phyloP scores from a whole-genome alignment of 2,888 invertebrate species.

The Agonopterix subpropinquella region DNA sequence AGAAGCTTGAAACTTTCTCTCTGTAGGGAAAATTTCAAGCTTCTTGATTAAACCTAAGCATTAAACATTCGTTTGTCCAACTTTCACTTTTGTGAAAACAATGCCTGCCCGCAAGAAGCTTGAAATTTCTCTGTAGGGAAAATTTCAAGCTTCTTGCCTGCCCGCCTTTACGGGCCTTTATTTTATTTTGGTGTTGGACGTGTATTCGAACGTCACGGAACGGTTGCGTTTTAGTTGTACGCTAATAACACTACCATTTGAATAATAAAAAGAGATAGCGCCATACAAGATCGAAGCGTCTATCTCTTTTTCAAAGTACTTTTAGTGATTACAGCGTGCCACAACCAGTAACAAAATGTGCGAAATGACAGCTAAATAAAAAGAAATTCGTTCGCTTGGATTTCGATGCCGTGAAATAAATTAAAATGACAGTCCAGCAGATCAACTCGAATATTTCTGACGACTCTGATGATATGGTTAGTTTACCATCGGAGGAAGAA shows the following conservation, averaged over 20 bases:
- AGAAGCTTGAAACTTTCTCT: too few relatives aligned
- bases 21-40: too few relatives aligned
- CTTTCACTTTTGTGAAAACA: too few relatives aligned
- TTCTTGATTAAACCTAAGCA: too few relatives aligned
- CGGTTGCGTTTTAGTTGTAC: neutral
- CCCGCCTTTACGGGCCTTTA: too few relatives aligned
- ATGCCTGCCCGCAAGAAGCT: too few relatives aligned
- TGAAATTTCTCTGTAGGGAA: too few relatives aligned
- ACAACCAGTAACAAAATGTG: slow-evolving; percentile 7
- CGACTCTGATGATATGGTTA: slow-evolving; percentile 74
- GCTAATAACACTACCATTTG: neutral
- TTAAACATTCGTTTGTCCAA: too few relatives aligned
- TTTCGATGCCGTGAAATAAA: slow-evolving; percentile 68
- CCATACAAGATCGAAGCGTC: slow-evolving; percentile 11
- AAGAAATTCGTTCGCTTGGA: slow-evolving; percentile 63
- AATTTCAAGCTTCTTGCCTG: too few relatives aligned
- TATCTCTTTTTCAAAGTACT: neutral
- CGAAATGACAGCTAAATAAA: slow-evolving; percentile 44
- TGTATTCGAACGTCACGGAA: slow-evolving; percentile 2
- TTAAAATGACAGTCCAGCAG: slow-evolving; percentile 75
- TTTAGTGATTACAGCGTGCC: neutral
- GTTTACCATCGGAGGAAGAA: slow-evolving; percentile 77
- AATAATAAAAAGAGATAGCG: slow-evolving; percentile 2
- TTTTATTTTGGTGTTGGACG: neutral
- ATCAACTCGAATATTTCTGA: slow-evolving; percentile 72